phyloP scores from a whole-genome alignment of 2,888 invertebrate species.

The Agrotis puta region DNA sequence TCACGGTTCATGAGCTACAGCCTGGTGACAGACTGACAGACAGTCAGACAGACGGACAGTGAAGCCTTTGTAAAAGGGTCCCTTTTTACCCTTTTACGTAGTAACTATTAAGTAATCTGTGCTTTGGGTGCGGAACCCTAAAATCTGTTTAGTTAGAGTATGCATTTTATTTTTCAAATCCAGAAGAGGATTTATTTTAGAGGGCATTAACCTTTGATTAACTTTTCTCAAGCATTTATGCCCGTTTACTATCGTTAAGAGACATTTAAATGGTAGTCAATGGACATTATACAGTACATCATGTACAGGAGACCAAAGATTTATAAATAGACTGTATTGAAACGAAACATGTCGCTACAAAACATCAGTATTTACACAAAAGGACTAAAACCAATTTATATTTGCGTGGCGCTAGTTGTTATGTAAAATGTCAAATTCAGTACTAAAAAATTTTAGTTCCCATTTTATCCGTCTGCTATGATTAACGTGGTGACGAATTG shows the following conservation, averaged over 20 bases:
- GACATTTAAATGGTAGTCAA: no score
- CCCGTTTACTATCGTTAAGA: no score
- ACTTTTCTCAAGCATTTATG: neutral
- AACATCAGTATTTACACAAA: neutral
- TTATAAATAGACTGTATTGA: neutral
- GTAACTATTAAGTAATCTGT: no score
- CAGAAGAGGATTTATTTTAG: neutral
- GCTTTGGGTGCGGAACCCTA: no score
- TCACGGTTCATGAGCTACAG: no score
- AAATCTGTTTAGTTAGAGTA: no score
- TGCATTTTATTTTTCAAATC: no score
- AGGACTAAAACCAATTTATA: neutral
- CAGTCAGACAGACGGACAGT: no score
- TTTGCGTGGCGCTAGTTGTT: conserved; percentile 10
- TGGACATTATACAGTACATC: no score
- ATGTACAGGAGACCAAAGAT: neutral
- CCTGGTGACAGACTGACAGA: no score
- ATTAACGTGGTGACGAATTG: neutral
- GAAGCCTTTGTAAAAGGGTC: no score
- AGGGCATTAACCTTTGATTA: conserved; percentile 12
- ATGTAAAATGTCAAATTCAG: conserved; percentile 6
- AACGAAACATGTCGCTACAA: neutral
- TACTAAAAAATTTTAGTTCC: neutral
- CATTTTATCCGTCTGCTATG: neutral
- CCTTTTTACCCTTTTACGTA: no score